Percentiles rank a stretch among this genome's conserved stretches.
Evolutionary conservation across 2,113 vertebrate species (phyloP).

Genomic region (Phylloscopus whistleri): DNA sequence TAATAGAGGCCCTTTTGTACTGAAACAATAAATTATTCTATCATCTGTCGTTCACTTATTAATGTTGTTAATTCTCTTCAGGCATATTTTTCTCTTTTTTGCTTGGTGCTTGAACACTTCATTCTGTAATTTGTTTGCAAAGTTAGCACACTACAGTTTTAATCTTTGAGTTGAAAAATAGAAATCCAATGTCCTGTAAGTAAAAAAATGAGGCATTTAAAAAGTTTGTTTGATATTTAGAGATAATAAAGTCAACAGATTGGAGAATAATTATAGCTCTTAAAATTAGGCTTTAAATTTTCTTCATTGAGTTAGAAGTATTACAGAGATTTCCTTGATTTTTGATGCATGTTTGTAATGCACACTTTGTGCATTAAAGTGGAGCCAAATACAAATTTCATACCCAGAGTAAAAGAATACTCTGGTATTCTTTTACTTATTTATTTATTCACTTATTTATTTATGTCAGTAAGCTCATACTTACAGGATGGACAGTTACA

Average conservation of each 20-base stretch:
- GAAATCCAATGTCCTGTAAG: neutral
- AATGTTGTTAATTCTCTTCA: neutral
- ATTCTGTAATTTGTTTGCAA: neutral
- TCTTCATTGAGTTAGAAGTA: neutral
- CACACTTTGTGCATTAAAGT: neutral
- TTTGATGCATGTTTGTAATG: neutral
- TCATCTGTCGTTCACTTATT: neutral
- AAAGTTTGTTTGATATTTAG: neutral
- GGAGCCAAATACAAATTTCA: neutral
- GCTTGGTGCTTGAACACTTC: neutral
- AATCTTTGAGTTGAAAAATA: neutral
- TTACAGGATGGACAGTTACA: neutral
- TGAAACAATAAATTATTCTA: neutral
- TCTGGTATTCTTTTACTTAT: no score
- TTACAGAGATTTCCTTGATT: neutral
- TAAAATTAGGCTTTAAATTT: neutral
- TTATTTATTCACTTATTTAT: no score
- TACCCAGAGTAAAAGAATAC: neutral
- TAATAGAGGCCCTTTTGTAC: neutral
- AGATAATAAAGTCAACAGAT: neutral
- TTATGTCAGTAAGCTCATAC: neutral
- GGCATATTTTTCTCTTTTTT: neutral
- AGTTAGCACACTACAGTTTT: neutral
- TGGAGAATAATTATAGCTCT: neutral
- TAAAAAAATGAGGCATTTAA: neutral